Percentiles rank a stretch among this genome's conserved stretches.
These are phyloP conservation scores for Rafetus swinhoei DNA, from an alignment of 2,113 vertebrate species.

Conservation along the genomic window DNA sequence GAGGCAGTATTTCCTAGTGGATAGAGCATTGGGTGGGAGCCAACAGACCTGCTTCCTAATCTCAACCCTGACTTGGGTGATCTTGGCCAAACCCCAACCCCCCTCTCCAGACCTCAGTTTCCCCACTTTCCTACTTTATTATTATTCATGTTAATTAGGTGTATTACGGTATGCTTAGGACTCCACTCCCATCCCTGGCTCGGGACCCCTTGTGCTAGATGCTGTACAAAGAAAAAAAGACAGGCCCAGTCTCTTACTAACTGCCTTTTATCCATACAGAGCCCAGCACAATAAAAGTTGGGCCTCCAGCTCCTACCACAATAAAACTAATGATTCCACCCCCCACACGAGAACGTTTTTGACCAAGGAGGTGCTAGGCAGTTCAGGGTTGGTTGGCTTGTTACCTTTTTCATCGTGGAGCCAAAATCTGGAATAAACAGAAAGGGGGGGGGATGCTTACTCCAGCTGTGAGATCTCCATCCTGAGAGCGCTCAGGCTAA, in stretches of 20 bases:
- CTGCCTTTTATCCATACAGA: background rate
- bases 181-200: too few species aligned
- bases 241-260: background rate
- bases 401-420: slow-evolving; percentile 76
- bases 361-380: rapidly evolving
- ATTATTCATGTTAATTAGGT: background rate
- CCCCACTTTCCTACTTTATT: background rate
- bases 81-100: background rate
- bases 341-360: background rate
- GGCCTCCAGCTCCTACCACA: background rate
- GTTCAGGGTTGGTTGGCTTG: background rate
- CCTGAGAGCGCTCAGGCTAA: background rate
- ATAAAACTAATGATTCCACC: background rate
- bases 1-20: background rate
- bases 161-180: background rate
- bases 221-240: background rate
- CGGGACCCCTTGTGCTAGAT: background rate
- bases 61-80: background rate
- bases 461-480: background rate
- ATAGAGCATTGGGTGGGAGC: background rate
- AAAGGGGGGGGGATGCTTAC: background rate
- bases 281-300: background rate
- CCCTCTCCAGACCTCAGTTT: background rate
- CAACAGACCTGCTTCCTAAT: background rate
- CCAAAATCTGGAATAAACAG: slow-evolving; percentile 51